phyloP scores from a whole-genome alignment of 2,888 invertebrate genomes.

The Sinotaia quadrata region DNA sequence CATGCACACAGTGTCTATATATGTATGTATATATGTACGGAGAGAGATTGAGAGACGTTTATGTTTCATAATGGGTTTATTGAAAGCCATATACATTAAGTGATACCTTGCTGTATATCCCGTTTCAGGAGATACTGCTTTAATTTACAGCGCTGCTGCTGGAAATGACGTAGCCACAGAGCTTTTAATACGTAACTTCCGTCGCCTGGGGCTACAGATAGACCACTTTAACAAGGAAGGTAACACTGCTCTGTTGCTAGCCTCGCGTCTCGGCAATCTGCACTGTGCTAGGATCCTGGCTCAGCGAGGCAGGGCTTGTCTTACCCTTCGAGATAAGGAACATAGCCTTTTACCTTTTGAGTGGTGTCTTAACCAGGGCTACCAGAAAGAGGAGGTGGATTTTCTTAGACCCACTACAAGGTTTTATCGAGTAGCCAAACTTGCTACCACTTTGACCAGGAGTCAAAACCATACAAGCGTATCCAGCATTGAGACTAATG shows the following conservation, averaged over 20 bases:
- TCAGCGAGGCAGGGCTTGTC: constrained; percentile 65
- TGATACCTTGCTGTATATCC: background rate
- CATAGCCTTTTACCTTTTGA: constrained; percentile 61
- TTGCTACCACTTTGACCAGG: constrained; percentile 32
- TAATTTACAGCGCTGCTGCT: constrained; percentile 65
- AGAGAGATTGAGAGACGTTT: background rate
- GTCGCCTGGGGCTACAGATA: constrained; percentile 66
- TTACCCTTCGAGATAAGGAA: constrained; percentile 55
- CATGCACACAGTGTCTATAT: too few species aligned
- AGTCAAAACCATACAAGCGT: constrained; percentile 6
- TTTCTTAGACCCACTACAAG: constrained; percentile 36
- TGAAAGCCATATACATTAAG: background rate
- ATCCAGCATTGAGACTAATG: background rate
- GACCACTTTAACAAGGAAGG: constrained; percentile 67
- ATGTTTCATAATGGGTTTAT: background rate
- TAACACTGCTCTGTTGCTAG: constrained; percentile 64
- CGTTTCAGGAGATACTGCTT: constrained; percentile 66
- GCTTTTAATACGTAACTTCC: constrained; percentile 65
- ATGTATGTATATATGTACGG: too few species aligned
- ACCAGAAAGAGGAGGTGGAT: constrained; percentile 58
- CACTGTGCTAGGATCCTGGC: constrained; percentile 66
- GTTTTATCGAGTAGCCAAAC: constrained; percentile 40
- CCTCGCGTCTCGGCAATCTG: constrained; percentile 64
- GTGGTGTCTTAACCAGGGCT: constrained; percentile 63
- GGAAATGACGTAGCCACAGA: constrained; percentile 68